These are phyloP conservation scores for Uropsilus gracilis DNA, from an alignment of 2,113 vertebrate genomes.

Conservation along the genomic window DNA sequence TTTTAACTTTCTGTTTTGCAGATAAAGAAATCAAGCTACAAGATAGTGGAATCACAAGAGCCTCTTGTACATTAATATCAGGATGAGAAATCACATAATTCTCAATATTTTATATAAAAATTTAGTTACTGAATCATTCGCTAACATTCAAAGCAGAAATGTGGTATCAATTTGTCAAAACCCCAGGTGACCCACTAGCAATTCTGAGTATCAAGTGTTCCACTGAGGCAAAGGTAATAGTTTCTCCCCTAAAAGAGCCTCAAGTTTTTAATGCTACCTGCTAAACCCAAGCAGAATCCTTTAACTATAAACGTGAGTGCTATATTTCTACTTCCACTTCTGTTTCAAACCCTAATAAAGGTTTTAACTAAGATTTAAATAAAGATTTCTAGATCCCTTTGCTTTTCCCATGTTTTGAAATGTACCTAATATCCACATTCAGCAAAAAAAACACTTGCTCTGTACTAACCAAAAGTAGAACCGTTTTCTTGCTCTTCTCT, in stretches of 20 bases:
- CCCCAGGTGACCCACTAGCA: not conserved
- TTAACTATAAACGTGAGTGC: not conserved
- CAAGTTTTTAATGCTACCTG: not conserved
- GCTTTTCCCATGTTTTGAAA: conserved; percentile 44
- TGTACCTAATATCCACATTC: not conserved
- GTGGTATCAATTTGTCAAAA: not conserved
- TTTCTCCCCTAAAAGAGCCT: not conserved
- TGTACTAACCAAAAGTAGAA: not conserved
- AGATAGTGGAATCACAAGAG: not conserved
- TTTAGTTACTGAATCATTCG: not conserved
- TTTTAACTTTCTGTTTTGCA: conserved; percentile 27
- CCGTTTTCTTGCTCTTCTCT: not conserved
- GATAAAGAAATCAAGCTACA: not conserved
- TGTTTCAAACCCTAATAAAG: conserved; percentile 19
- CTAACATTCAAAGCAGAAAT: not conserved
- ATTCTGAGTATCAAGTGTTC: not conserved
- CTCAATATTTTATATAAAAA: conserved; percentile 9
- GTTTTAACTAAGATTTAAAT: not conserved
- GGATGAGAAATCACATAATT: conserved; percentile 28
- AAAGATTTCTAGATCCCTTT: not conserved
- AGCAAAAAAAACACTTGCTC: not conserved
- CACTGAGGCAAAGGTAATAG: not conserved
- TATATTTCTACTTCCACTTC: not conserved
- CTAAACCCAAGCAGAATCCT: not conserved
- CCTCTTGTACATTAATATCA: not conserved